Evolutionary conservation across 2,797 vertebrate species (phyloP).

Genomic region (Knipowitschia caucasica): DNA sequence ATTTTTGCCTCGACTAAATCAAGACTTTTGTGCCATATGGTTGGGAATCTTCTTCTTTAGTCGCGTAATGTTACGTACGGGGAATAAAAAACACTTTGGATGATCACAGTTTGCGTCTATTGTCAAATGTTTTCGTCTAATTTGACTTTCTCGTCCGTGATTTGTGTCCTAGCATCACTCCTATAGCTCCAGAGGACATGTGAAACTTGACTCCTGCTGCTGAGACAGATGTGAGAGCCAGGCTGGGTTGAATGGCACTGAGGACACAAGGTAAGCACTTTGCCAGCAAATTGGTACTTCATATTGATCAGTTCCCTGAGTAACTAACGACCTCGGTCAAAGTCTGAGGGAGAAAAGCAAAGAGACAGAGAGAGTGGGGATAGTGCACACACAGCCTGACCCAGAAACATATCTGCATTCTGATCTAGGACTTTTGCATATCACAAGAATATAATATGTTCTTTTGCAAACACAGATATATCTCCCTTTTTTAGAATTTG

Average conservation of each 20-base stretch:
- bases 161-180: constrained; percentile 36
- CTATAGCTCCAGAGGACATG: constrained; percentile 42
- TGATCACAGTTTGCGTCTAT: not conserved
- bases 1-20: constrained; percentile 4
- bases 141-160: constrained; percentile 13
- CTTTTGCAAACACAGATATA: no score
- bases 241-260: constrained; percentile 74
- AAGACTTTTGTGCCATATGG: constrained; percentile 11
- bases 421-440: no score
- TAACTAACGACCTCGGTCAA: constrained; percentile 50
- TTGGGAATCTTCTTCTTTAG: not conserved
- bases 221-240: constrained; percentile 56
- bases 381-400: not conserved
- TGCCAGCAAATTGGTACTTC: constrained; percentile 68
- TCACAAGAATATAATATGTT: no score
- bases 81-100: not conserved
- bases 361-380: not conserved
- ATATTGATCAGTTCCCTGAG: constrained; percentile 63
- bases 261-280: constrained; percentile 75
- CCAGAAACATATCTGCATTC: not conserved
- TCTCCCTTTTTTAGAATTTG: no score
- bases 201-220: constrained; percentile 57
- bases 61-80: not conserved
- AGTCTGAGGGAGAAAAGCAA: constrained; percentile 29
- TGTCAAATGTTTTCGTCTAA: constrained; percentile 1